Evolutionary conservation across 2,888 invertebrate species (phyloP), one percentile per base, ranked within the genome.

Genomic region (Lottia gigantea): DNA sequence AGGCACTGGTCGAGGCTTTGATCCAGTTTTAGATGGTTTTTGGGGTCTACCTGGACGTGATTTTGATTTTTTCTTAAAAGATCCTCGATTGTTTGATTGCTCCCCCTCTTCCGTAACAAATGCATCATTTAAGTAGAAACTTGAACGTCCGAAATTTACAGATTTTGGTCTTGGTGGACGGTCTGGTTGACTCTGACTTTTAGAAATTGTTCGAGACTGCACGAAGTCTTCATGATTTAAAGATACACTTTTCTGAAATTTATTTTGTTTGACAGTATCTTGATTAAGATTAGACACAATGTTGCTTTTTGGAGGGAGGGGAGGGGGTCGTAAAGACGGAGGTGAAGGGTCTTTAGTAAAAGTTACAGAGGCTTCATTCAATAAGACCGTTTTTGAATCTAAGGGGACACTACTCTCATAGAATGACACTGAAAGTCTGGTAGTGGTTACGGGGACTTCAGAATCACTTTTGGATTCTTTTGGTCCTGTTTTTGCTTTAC

Each of bases 401-500:
- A 64, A 25, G 40, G 64, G 46, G 46, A 46, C 8, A n/a, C 19
- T 16, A 2, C 62, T 45, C 2, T 61, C 69, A 26, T 46, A 26
- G 23, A 65, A 45, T 2, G 46, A 40, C n/a, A 55, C 47, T 19
- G 69, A 67, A 19, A 25, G 49, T 46, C 69, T 45, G 15, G 45
- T 49, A 25, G 65, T 12, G 15, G 25, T 40, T 8, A 63, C 26
- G 47, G 49, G 23, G 7, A 45, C 55, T 15, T 49, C 62, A 45
- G 63, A 46, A 40, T 63, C 66, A n/a, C 45, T n/a, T 16, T 62
- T 11, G 65, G 68, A 68, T 70, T 67, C 71, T 46, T 68, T 68
- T 16, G 75, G 63, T 46, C 71, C 76, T 15, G n/a, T 49, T 15
- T 75, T 74, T 16, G 80, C 79, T 66, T 71, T 75, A 8, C 64